Evolutionary conservation across 2,797 vertebrate genomes (phyloP).

Genomic region (Chromobotia macracanthus): DNA sequence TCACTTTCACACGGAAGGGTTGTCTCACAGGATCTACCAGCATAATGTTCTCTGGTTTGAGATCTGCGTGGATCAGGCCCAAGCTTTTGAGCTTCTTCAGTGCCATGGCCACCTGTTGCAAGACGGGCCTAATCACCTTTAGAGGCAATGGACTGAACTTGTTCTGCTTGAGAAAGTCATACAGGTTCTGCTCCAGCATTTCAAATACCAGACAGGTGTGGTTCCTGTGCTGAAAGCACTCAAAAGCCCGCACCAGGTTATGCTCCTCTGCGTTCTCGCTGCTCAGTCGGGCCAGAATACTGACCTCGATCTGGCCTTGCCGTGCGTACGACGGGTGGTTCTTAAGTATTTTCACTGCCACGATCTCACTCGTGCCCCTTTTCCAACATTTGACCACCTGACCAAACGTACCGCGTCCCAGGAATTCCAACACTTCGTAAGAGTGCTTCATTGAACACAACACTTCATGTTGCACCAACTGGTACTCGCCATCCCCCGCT

Average conservation of each 20-base stretch:
- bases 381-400: conserved; percentile 99
- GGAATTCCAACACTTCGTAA: conserved; percentile 94
- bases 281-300: conserved; percentile 91
- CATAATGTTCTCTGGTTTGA: conserved; percentile 99
- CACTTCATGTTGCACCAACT: conserved; percentile 94
- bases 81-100: conserved; percentile 96
- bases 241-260: conserved; percentile 93
- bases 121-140: conserved; percentile 93
- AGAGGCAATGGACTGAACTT: conserved; percentile 97
- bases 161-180: conserved; percentile 98
- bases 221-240: conserved; percentile 95
- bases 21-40: conserved; percentile 93
- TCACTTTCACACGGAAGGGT: conserved; percentile 97
- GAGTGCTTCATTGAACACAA: conserved; percentile 93
- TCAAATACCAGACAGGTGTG: conserved; percentile 97
- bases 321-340: conserved; percentile 97
- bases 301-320: conserved; percentile 92
- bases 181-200: conserved; percentile 98
- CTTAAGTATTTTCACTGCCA: conserved; percentile 96
- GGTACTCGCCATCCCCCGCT: conserved; percentile 90
- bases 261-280: conserved; percentile 93
- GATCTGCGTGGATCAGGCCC: conserved; percentile 97
- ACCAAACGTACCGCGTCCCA: conserved; percentile 94
- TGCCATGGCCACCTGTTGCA: conserved; percentile 95
- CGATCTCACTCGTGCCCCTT: conserved; percentile 90